Evolutionary conservation across 2,113 vertebrate genomes (phyloP), one percentile per base, ranked within the genome.

Genomic region (Gallinago undulata): DNA sequence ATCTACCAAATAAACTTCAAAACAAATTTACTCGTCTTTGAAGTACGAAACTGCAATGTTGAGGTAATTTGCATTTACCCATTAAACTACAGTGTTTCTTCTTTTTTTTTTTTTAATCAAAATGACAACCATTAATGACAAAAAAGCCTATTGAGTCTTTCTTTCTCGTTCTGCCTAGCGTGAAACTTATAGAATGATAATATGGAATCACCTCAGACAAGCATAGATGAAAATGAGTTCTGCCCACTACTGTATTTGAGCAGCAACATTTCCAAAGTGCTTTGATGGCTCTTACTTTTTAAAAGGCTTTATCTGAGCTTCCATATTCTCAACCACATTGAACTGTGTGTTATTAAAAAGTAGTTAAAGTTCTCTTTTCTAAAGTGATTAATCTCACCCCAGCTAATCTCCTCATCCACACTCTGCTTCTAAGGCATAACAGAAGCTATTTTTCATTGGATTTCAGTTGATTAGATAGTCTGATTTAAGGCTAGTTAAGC

Each of bases 331-430:
- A 90, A 68, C 85, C 91, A 51, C 51, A 92, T 84, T 97, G 94
- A 94, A 97, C 94, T 82, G 48, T 47, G 80, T 96, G 77, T 95
- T 97, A 94, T 96, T 96, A 97, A 97, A 97, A 98, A 97, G 87
- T 98, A 97, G 97, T 98, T 98, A 98, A 98, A 97, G 93, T 97
- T 97, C 92, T 98, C 68, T 97, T 97, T 94, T 98, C 95, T 97
- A 87, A 98, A 97, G 97, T 94, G 83, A 98, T 98, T 98, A 96
- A 97, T 98, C 93, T 97, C 94, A 93, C 90, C 96, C 89, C 83
- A 84, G 96, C 95, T 98, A 98, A 98, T 98, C 95, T 98, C 79
- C 88, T 96, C 89, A 96, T 93, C 94, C 82, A 77, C 97, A 94
- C 89, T 91, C 91, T 92, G 89, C 89, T 98, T 96, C 94, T 95